Base-by-base conservation (phyloP, 2,797 vertebrate genomes). In the Pangasius larnaudii region DNA sequence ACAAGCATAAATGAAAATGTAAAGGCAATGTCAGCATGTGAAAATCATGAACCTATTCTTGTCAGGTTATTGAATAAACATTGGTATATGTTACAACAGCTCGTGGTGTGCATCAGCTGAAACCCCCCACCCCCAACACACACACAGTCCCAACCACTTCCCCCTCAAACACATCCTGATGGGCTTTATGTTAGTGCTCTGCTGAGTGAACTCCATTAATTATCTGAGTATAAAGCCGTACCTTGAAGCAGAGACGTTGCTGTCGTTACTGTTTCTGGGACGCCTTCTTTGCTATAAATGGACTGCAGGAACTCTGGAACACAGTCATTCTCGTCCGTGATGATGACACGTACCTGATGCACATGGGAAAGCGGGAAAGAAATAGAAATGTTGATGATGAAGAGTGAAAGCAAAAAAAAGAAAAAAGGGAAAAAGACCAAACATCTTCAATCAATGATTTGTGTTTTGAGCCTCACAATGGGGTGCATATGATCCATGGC, bases 201-300 rank as follows among this genome's bases (percentile, higher is more conserved):
- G 5, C 30, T 18, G 27, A 16, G 27, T 77, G 2, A n/a, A 65
- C 14, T 46, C 3, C 13, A 22, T 22, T 59, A 59, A 81, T 61
- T 24, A 61, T 18, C 4, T 4, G 2, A 63, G 59, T 87, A 42
- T 1, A 5, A 86, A 92, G 59, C 89, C 94, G 93, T 93, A 97
- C 98, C 97, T 96, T 98, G 97, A 78, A 98, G 93, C 92, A 97
- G 95, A 2, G 95, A 97, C 30, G 98, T 98, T 90, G 97, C 96
- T 79, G 96, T 96, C 85, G 96, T 94, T 93, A 98, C 97, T 0
- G 96, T 97, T 94, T 98, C 97, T 19, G 96, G 96, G 74, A 98
- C 96, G 30, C 93, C 94, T 0, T 97, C 95, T 93, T 97, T 97
- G 93, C 95, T 97, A 94, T 96, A 98, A 91, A 98, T 97, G 3